These are phyloP conservation scores for Pterocles burchelli DNA, from an alignment of 2,113 vertebrate species.

Conservation along the genomic window DNA sequence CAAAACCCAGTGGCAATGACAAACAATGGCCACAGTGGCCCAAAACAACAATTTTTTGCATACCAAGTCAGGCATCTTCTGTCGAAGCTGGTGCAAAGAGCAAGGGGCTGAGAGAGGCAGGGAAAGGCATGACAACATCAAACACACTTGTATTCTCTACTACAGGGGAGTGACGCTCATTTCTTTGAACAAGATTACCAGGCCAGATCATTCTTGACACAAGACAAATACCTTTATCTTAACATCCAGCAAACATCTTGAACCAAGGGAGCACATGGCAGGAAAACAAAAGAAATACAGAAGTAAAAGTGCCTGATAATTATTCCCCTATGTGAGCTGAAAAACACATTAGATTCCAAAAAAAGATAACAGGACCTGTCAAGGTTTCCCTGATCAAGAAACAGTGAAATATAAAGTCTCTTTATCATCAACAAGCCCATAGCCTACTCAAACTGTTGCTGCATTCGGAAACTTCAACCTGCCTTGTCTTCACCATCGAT, in stretches of 20 bases:
- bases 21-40: background rate
- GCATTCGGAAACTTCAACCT: background rate
- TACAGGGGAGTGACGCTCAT: background rate
- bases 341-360: background rate
- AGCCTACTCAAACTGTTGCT: background rate
- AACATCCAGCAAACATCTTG: background rate
- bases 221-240: background rate
- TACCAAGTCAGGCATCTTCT: background rate
- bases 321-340: background rate
- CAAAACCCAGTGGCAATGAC: background rate
- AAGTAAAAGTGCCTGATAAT: background rate
- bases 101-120: background rate
- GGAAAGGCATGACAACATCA: background rate
- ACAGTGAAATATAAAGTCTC: background rate
- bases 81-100: background rate
- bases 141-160: background rate
- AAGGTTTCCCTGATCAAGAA: background rate
- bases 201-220: background rate
- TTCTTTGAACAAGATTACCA: background rate
- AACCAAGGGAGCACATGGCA: background rate
- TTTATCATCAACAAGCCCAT: background rate
- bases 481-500: background rate
- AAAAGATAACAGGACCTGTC: background rate
- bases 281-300: background rate
- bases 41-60: background rate